Base-by-base conservation (phyloP, 2,888 invertebrate species). In the Scaptomyza caliginosa region DNA sequence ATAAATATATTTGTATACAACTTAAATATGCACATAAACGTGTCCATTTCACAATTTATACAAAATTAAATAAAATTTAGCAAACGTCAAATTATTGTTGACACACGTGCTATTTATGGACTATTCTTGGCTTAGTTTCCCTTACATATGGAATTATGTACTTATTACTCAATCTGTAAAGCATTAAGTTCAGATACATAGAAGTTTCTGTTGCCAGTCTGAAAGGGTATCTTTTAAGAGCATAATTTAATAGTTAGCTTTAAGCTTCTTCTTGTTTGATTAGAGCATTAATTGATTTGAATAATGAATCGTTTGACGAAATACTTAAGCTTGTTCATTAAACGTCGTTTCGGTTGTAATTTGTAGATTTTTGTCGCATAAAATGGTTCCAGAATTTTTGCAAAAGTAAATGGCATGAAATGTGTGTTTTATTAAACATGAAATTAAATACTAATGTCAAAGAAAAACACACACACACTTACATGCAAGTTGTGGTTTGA, bases 1-100 rank as follows among this genome's bases (percentile, higher is more conserved):
- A 39, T 42, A 30, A 58, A 30, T 34, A 16, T 34, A 34, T 16
- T 34, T 50, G 66, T 46, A 24, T 16, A 11, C 17, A 13, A 32
- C 28, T 48, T 45, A 62, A 55, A 59, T 55, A 48, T 23, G 28
- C 16, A 1, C 8, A 4, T 7, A 5, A 19, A n/a, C 8, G 7
- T 17, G 26, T 28, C 23, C 6, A 21, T 32, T 36, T 26, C 23
- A 34, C 13, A 26, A 11, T 21, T 21, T 6, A 1, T 13, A 30
- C 7, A 11, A 7, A 39, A 24, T 11, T 13, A 19, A 56, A 30
- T 54, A 17, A 38, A 8, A 19, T 28, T 19, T 38, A 17, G 16
- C 21, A n/a, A 8, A 23, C n/a, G 4, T 36, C 11, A 11, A 8
- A 13, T 6, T 38, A 23, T 8, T 3, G 48, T 10, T 13, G 16